phyloP scores from a whole-genome alignment of 2,797 vertebrate genomes.

The Cossypha heuglini region DNA sequence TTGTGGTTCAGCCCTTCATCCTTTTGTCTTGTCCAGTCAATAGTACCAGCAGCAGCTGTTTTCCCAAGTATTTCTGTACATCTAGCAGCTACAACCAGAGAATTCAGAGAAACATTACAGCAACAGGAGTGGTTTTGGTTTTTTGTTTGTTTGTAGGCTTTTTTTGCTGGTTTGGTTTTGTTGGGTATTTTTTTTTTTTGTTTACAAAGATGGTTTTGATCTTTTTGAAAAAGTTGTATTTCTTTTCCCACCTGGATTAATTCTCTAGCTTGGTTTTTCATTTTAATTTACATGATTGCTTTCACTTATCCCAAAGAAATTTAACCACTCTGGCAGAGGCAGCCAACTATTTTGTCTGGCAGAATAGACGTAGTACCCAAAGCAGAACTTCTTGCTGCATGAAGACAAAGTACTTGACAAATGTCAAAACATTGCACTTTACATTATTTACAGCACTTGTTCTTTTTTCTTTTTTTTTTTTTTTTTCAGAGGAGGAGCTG shows the following conservation, averaged over 20 bases:
- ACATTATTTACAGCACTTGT: not conserved
- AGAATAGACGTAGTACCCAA: not conserved
- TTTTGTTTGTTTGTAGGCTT: not conserved
- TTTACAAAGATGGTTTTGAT: not conserved
- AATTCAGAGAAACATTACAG: accelerated
- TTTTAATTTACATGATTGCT: not conserved
- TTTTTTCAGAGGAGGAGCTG: not conserved
- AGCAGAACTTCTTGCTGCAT: not conserved
- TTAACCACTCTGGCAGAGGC: not conserved
- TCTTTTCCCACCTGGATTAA: not conserved
- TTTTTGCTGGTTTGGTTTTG: not conserved
- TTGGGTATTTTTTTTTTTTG: not conserved
- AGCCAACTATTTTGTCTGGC: not conserved
- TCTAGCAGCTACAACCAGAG: not conserved
- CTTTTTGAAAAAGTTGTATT: not conserved
- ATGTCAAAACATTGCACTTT: not conserved
- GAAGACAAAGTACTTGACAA: not conserved
- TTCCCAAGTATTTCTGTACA: not conserved
- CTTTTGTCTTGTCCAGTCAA: not conserved
- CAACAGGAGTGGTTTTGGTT: not conserved
- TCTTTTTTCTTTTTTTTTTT: not conserved
- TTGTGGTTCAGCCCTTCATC: not conserved
- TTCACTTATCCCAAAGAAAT: not conserved
- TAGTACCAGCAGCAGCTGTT: not conserved
- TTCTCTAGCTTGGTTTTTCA: not conserved